Base-by-base conservation (phyloP, 2,888 invertebrate species). In the Hedya salicella region DNA sequence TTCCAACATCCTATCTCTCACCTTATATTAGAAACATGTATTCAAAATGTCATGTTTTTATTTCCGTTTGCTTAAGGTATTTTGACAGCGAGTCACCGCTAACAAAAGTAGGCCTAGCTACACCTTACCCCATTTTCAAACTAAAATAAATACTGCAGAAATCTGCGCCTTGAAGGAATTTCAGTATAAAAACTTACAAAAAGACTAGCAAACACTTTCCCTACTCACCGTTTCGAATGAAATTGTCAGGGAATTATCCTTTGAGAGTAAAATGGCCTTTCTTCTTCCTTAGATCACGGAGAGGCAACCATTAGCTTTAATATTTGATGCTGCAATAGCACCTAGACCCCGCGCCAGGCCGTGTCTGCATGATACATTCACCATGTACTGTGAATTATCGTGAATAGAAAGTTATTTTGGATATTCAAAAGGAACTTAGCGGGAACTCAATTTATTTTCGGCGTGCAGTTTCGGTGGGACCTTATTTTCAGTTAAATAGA, bases 301-400 rank as follows among this genome's bases (percentile, higher is more conserved):
- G 49, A 40, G 21, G 42, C 25, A 19, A 50, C 49, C 63, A 52
- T 67, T 64, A 69, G 44, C 25, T 56, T 69, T 17, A 69, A 69
- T 69, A 69, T 67, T 69, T 64, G 57, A 69, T 69, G 61, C 52
- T 69, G 61, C 52, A 64, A 69, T 64, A 61, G 57, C 67, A 60
- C 65, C 17, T 50, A 19, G 3, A 17, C 16, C 25, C 9, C 30
- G 30, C n/a, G 36, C 21, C n/a, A 21, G 39, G 39, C 16, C 25
- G 13, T 57, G 57, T 52, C 36, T 13, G 44, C 52, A 52, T 59
- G 49, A 49, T 56, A 40, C 25, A 64, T 57, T 50, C 62, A 68
- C 65, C 69, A 61, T 60, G 64, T 61, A 32, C 53, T 66, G 69
- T 67, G 62, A 50, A 70, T 70, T 72, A 44, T 54, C 52, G 49